A percentile compares a stretch with the other conserved stretches of the same genome.
Evolutionary conservation across 2,797 vertebrate species (phyloP).

Genomic region (Oreochromis mossambicus): DNA sequence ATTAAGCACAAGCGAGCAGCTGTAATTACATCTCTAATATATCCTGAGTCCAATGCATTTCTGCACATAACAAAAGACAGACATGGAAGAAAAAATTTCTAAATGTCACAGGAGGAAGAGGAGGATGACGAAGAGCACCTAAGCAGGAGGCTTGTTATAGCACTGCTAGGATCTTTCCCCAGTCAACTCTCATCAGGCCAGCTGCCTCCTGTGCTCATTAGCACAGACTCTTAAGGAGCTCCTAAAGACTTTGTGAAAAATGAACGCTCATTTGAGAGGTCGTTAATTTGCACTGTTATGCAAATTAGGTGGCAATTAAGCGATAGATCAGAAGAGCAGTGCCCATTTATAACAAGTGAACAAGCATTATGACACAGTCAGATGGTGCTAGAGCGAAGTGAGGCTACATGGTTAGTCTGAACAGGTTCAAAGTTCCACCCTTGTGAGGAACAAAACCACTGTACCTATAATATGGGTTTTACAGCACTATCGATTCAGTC

Average conservation of each 20-base stretch:
- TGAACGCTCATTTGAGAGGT: constrained; percentile 86
- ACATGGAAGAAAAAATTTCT: constrained; percentile 24
- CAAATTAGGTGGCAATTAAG: constrained; percentile 88
- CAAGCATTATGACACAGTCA: constrained; percentile 81
- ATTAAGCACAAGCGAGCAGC: background rate
- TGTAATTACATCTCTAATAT: constrained; percentile 9
- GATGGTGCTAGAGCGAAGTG: constrained; percentile 69
- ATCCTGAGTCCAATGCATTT: background rate
- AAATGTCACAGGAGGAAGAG: constrained; percentile 66
- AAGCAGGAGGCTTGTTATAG: constrained; percentile 73
- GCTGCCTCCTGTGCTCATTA: constrained; percentile 85
- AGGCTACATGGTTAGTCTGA: constrained; percentile 45
- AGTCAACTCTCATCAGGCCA: constrained; percentile 80
- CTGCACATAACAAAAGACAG: background rate
- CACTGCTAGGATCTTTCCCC: constrained; percentile 62
- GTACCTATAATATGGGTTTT: constrained; percentile 1
- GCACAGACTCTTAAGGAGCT: constrained; percentile 85
- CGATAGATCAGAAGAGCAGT: constrained; percentile 82
- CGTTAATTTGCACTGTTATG: constrained; percentile 89
- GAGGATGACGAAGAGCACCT: constrained; percentile 65
- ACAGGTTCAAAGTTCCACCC: constrained; percentile 27
- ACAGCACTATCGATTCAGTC: background rate
- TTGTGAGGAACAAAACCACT: constrained; percentile 29
- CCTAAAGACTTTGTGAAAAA: constrained; percentile 90
- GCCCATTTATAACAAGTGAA: constrained; percentile 84